phyloP scores from a whole-genome alignment of 2,113 vertebrate genomes.

The Xiphorhynchus elegans region DNA sequence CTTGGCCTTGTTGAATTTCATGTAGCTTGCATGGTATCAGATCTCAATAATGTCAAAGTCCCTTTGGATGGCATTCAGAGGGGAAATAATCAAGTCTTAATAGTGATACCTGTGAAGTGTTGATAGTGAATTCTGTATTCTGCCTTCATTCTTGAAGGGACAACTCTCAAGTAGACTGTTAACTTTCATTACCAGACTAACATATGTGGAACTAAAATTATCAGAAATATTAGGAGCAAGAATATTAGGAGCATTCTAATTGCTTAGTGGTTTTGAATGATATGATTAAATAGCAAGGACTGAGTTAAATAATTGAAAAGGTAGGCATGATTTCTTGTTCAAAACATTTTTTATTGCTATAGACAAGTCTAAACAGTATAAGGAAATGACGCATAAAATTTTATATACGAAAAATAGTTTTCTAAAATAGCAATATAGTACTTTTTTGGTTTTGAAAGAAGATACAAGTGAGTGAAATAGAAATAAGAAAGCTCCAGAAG shows the following conservation, averaged over 20 bases:
- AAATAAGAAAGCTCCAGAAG: not conserved
- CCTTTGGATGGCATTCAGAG: not conserved
- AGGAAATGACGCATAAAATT: not conserved
- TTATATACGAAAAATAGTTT: not conserved
- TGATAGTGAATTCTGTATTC: not conserved
- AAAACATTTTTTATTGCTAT: not conserved
- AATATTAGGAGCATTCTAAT: not conserved
- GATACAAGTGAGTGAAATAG: not conserved
- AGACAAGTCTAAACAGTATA: not conserved
- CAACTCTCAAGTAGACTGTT: not conserved
- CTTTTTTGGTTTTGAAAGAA: not conserved
- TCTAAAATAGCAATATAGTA: not conserved
- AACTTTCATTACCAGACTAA: not conserved
- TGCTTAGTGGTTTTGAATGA: not conserved
- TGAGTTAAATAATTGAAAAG: not conserved
- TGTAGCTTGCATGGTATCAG: not conserved
- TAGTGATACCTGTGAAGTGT: rapidly evolving
- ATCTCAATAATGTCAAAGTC: not conserved
- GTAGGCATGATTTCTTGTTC: not conserved
- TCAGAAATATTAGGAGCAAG: not conserved
- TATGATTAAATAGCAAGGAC: not conserved
- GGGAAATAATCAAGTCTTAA: not conserved
- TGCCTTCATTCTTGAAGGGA: not conserved
- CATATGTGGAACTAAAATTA: not conserved
- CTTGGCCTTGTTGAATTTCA: not conserved